Evolutionary conservation across 2,113 vertebrate genomes (phyloP).

Genomic region (Plotosus lineatus): DNA sequence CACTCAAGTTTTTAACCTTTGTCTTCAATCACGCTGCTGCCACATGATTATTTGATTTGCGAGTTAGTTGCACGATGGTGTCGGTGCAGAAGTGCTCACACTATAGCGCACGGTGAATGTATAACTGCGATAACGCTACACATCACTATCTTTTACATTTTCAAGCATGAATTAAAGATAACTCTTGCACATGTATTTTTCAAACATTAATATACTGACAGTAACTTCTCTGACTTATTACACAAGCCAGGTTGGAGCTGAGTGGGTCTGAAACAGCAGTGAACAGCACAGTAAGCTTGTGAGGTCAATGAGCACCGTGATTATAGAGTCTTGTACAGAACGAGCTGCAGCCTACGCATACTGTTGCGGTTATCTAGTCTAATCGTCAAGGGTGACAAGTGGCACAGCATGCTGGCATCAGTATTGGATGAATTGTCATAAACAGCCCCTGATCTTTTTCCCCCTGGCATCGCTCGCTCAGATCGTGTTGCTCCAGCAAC

Average conservation of each 20-base stretch:
- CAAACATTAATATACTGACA: not conserved
- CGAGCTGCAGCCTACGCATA: conserved; percentile 7
- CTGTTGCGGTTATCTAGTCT: conserved; percentile 1
- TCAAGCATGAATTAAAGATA: not conserved
- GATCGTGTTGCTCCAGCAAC: conserved; percentile 15
- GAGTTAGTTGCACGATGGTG: too few species aligned
- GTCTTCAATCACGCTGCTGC: not conserved
- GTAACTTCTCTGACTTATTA: not conserved
- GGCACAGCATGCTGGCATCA: conserved; percentile 9
- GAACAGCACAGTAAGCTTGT: conserved; percentile 8
- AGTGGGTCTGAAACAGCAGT: conserved; percentile 29
- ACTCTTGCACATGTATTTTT: not conserved
- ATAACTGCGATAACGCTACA: not conserved
- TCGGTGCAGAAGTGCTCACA: too few species aligned
- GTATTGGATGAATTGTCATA: not conserved
- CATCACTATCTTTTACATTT: not conserved
- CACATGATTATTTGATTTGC: not conserved
- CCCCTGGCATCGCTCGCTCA: not conserved
- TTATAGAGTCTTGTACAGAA: conserved; percentile 1
- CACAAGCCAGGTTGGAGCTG: not conserved
- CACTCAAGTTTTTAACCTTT: not conserved
- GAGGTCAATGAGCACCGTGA: conserved; percentile 20
- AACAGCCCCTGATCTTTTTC: not conserved
- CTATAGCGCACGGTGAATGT: not conserved
- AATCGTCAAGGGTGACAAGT: conserved; percentile 23